Evolutionary conservation across 2,888 invertebrate species (phyloP).

Genomic region (Spicauda simplicius): DNA sequence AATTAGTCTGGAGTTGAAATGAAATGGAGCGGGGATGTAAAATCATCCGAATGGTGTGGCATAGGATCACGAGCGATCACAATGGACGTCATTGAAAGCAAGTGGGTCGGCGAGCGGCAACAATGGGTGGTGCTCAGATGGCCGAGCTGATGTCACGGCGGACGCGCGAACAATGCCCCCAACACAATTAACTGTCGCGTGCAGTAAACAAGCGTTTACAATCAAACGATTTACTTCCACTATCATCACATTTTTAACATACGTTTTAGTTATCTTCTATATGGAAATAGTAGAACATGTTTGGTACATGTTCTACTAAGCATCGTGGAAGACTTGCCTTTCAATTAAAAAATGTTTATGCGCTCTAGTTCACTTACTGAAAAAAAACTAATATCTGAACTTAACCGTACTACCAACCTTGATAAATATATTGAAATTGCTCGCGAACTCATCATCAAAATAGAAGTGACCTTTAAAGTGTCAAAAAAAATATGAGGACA

Average conservation of each 20-base stretch:
- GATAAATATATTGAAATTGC: no score
- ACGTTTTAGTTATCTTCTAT: no score
- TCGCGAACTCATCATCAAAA: no score
- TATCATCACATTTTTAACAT: background rate
- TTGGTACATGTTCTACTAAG: no score
- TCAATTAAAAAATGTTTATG: no score
- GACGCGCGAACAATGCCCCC: slow-evolving; percentile 66
- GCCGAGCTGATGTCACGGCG: slow-evolving; percentile 64
- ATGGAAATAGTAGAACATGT: no score
- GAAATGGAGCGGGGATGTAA: slow-evolving; percentile 29
- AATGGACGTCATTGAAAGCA: slow-evolving; percentile 55
- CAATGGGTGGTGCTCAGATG: slow-evolving; percentile 60
- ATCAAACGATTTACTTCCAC: slow-evolving; percentile 10
- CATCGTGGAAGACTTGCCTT: no score
- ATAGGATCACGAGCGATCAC: slow-evolving; percentile 41
- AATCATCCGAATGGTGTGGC: slow-evolving; percentile 50
- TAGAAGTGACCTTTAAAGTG: no score
- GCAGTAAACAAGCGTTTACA: slow-evolving; percentile 24
- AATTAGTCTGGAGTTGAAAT: slow-evolving; percentile 10
- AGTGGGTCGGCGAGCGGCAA: slow-evolving; percentile 54
- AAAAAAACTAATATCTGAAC: no score
- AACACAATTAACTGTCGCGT: slow-evolving; percentile 57
- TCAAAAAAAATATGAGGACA: background rate
- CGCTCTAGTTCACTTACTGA: no score
- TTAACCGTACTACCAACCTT: no score